Evolutionary conservation across 2,888 invertebrate species (phyloP).

Genomic region (Cosmorhoe ocellata): DNA sequence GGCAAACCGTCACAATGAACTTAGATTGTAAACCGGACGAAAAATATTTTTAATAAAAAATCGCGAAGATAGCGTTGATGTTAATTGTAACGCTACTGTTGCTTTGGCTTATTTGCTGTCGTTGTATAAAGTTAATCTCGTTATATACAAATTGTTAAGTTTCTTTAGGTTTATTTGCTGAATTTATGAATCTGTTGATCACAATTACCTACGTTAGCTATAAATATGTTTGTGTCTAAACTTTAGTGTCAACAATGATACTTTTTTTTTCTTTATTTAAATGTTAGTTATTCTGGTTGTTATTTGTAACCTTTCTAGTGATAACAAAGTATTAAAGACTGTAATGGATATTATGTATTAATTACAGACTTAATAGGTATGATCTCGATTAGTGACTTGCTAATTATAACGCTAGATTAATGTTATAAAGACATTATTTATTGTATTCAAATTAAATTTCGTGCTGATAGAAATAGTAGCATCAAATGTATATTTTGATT

Average conservation of each 20-base stretch:
- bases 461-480: conserved; percentile 42
- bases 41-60: conserved; percentile 45
- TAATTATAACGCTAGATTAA: conserved; percentile 17
- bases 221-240: conserved; percentile 28
- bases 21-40: conserved; percentile 37
- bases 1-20: conserved; percentile 80
- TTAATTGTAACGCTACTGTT: conserved; percentile 60
- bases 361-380: conserved; percentile 29
- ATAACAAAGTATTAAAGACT: conserved; percentile 37
- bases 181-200: conserved; percentile 35
- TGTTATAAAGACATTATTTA: conserved; percentile 34
- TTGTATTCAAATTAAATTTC: conserved; percentile 46
- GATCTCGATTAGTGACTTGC: conserved; percentile 34
- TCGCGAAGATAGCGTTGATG: conserved; percentile 28
- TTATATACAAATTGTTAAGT: conserved; percentile 41
- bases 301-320: conserved; percentile 26
- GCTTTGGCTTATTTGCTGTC: conserved; percentile 77
- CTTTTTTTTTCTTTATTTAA: conserved; percentile 5
- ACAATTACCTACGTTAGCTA: conserved; percentile 34
- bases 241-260: conserved; percentile 5
- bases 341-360: conserved; percentile 33
- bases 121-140: conserved; percentile 34
- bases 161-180: conserved; percentile 40
- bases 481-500: conserved; percentile 46
- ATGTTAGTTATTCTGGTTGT: conserved; percentile 8